Base-by-base conservation (phyloP, 2,888 invertebrate genomes). In the Scaptomyza polygonia region DNA sequence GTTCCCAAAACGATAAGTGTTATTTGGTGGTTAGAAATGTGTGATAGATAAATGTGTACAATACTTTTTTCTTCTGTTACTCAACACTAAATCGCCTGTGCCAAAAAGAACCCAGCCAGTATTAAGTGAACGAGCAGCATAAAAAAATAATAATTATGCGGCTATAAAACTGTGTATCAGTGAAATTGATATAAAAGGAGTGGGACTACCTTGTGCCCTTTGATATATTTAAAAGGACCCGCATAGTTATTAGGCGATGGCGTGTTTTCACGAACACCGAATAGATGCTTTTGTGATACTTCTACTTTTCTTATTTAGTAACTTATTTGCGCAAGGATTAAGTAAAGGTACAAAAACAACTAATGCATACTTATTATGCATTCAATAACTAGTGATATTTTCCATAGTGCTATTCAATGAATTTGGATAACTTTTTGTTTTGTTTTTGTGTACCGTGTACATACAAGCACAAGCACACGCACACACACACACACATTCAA, bases 61-160 rank as follows among this genome's bases (percentile, higher is more conserved):
- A 45, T 32, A 44, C n/a, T 56, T 45, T 49, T 44, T 14, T 42
- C 9, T 5, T 21, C 14, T 45, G 29, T 43, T 66, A 51, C 40
- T 29, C 54, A 62, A 68, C 67, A 67, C 69, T 61, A 8, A 29
- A 48, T 57, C 58, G 73, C 58, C 78, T 77, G 74, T 73, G 78
- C 62, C 74, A 73, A 73, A 73, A 55, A 73, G 67, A 73, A 62
- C 49, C 58, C 55, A 73, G 67, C 74, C 73, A 73, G 73, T 77
- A 72, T 77, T 73, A 67, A 72, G 48, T 52, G 72, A 73, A 77
- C 55, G 55, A 73, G 73, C 18, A 67, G 43, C 62, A 47, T 55
- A 67, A 77, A 67, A 73, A 62, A 45, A 56, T 67, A 56, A 34
- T 34, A 73, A 73, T 67, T 65, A 73, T 73, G 73, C 62, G 66